Conservation (phyloP, 2,797 vertebrate genomes). For the Picus viridis region DNA sequence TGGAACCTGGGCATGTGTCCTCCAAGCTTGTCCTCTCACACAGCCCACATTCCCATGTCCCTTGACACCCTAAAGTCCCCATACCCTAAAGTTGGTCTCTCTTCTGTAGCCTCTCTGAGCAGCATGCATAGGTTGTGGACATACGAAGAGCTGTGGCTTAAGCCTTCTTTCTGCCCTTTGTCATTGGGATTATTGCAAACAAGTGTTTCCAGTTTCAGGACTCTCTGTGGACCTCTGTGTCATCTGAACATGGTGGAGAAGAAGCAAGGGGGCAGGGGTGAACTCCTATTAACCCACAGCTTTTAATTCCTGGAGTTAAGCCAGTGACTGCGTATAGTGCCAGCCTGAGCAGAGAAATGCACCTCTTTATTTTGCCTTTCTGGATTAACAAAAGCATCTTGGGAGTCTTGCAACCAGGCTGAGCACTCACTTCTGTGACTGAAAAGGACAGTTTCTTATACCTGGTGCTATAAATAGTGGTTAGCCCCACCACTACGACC, state of each 20-base stretch:
- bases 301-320: background rate
- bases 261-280: background rate
- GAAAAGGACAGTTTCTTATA: background rate
- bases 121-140: accelerated
- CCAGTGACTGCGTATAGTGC: background rate
- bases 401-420: background rate
- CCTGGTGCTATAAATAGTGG: background rate
- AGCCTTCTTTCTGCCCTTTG: background rate
- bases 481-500: background rate
- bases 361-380: background rate
- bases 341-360: background rate
- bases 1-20: background rate
- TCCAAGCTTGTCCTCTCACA: background rate
- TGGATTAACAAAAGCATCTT: background rate
- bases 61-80: background rate
- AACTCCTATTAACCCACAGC: background rate
- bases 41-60: background rate
- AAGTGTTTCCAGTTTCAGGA: background rate
- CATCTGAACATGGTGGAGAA: background rate
- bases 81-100: background rate
- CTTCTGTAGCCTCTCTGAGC: background rate
- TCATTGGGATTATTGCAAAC: background rate
- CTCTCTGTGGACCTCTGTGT: background rate
- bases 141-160: background rate
- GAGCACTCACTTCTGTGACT: background rate